Evolutionary conservation across 2,113 vertebrate species (phyloP).

Genomic region (Scytalopus superciliaris): DNA sequence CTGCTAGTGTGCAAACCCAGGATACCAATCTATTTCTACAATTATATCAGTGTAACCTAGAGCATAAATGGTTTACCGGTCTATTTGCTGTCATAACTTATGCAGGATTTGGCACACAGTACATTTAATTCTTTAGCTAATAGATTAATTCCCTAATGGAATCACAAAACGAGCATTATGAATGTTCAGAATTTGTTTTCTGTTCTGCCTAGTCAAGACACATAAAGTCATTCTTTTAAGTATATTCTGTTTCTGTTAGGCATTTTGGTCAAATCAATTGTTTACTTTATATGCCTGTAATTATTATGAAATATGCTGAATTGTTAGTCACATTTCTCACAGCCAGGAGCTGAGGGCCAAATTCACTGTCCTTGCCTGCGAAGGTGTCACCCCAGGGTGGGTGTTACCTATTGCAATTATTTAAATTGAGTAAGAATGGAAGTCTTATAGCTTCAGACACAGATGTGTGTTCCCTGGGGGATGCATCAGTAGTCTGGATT

Average conservation of each 20-base stretch:
- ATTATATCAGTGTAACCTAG: neutral
- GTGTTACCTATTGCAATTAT: neutral
- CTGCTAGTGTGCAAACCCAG: neutral
- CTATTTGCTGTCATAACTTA: neutral
- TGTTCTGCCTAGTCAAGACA: neutral
- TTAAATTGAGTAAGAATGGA: neutral
- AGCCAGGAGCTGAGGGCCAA: neutral
- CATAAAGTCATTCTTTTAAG: constrained; percentile 12
- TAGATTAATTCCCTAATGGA: constrained; percentile 30
- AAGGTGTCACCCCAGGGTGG: neutral
- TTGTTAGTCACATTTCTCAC: neutral
- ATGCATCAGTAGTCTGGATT: constrained; percentile 30
- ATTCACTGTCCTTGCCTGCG: neutral
- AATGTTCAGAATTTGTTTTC: neutral
- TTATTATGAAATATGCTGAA: neutral
- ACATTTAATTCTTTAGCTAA: constrained; percentile 30
- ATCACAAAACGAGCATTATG: neutral
- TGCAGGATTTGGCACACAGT: neutral
- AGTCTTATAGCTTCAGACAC: constrained; percentile 10
- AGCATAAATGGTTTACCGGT: neutral
- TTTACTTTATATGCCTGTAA: neutral
- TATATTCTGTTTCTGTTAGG: neutral
- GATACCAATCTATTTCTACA: neutral
- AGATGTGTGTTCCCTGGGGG: constrained; percentile 37
- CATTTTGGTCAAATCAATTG: constrained; percentile 31